A percentile compares a stretch with the other conserved stretches of the same genome.
phyloP scores from a whole-genome alignment of 1,140 invertebrate species.

The Pseudomyrmex pallidus region DNA sequence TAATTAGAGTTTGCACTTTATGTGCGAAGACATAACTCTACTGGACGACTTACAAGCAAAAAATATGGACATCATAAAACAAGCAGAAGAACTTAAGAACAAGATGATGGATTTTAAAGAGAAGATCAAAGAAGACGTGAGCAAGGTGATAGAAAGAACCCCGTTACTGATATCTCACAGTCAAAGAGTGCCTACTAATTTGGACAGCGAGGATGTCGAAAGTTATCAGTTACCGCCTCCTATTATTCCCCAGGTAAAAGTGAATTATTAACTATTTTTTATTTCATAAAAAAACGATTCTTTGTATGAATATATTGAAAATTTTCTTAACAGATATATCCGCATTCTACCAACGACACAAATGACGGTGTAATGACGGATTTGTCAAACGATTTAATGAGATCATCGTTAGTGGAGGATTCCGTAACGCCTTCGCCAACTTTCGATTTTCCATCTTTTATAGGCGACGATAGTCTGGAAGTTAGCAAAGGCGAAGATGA shows the following conservation, averaged over 20 bases:
- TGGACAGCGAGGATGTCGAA: constrained; percentile 86
- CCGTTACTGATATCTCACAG: constrained; percentile 90
- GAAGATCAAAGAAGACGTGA: constrained; percentile 89
- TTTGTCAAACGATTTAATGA: constrained; percentile 71
- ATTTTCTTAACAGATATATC: constrained; percentile 71
- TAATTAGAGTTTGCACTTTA: constrained; percentile 87
- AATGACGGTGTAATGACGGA: constrained; percentile 64
- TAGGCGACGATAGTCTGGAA: constrained; percentile 79
- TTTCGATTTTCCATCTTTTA: constrained; percentile 82
- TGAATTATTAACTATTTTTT: neutral
- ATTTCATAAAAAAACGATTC: neutral
- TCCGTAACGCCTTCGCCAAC: constrained; percentile 83
- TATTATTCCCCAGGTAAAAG: constrained; percentile 80
- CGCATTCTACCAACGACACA: constrained; percentile 66
- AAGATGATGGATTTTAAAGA: constrained; percentile 88
- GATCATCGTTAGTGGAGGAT: constrained; percentile 79
- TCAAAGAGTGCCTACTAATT: constrained; percentile 87
- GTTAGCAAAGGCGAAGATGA: constrained; percentile 80
- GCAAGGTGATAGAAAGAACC: constrained; percentile 88
- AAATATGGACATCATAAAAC: constrained; percentile 87
- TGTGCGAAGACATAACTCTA: constrained; percentile 89
- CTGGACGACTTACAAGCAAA: constrained; percentile 88
- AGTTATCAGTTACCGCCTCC: constrained; percentile 82
- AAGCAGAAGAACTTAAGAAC: constrained; percentile 87
- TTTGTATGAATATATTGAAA: constrained; percentile 23